Evolutionary conservation across 2,113 vertebrate genomes (phyloP).

Genomic region (Macquaria australasica): DNA sequence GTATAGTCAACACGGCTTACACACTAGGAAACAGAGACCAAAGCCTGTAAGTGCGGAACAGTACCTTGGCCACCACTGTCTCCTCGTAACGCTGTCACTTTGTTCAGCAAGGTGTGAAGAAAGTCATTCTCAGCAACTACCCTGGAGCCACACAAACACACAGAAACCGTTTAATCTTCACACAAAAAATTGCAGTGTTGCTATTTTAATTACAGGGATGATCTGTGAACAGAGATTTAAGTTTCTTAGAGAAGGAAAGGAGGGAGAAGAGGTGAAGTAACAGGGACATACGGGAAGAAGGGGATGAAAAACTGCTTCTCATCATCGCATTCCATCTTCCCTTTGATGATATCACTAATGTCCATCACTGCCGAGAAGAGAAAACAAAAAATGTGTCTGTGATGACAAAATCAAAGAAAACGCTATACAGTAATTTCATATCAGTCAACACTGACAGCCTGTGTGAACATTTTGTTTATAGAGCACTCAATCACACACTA

Average conservation of each 20-base stretch:
- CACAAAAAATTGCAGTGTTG: background rate
- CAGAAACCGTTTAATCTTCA: background rate
- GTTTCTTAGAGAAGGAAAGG: constrained; percentile 1
- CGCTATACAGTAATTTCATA: background rate
- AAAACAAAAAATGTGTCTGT: constrained; percentile 51
- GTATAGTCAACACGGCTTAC: background rate
- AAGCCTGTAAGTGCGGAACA: constrained; percentile 7
- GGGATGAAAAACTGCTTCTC: constrained; percentile 98
- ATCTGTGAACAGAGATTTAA: constrained; percentile 3
- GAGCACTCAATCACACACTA: background rate
- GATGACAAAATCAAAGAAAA: constrained; percentile 44
- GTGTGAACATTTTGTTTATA: background rate
- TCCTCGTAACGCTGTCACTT: constrained; percentile 92
- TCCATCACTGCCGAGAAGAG: constrained; percentile 92
- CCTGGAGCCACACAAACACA: constrained; percentile 79
- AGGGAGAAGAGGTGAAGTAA: background rate
- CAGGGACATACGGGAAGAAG: constrained; percentile 92
- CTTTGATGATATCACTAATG: constrained; percentile 97
- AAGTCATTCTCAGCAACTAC: constrained; percentile 94
- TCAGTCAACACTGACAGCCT: constrained; percentile 13
- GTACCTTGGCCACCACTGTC: constrained; percentile 98
- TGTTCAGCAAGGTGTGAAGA: constrained; percentile 93
- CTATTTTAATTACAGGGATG: constrained; percentile 1
- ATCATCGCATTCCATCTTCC: constrained; percentile 95
- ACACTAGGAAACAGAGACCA: constrained; percentile 10